phyloP scores from a whole-genome alignment of 2,113 vertebrate species.

The Callorhinus ursinus region DNA sequence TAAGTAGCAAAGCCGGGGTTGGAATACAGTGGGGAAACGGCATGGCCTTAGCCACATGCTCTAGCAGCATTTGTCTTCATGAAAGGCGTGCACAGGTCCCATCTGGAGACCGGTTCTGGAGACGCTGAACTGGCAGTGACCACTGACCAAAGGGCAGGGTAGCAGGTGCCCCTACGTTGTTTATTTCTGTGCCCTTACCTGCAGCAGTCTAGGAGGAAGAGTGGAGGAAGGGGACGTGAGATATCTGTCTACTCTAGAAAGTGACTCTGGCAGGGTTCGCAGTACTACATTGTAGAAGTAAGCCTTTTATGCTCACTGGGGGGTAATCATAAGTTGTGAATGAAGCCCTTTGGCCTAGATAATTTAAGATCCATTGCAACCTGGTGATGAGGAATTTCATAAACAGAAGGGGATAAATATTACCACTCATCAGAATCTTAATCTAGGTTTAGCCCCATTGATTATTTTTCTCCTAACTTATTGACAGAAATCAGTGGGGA shows the following conservation, averaged over 20 bases:
- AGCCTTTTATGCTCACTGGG: not conserved
- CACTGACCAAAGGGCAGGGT: not conserved
- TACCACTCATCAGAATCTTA: not conserved
- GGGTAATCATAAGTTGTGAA: not conserved
- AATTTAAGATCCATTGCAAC: not conserved
- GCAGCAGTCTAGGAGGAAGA: not conserved
- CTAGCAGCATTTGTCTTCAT: not conserved
- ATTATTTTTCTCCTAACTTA: conserved; percentile 18
- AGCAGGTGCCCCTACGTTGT: not conserved
- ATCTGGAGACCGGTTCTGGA: not conserved
- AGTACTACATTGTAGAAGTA: not conserved
- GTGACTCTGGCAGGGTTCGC: not conserved
- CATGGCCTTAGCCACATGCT: not conserved
- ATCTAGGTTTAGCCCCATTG: not conserved
- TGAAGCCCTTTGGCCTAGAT: not conserved
- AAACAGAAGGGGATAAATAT: not conserved
- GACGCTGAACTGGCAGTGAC: not conserved
- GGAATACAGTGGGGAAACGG: not conserved
- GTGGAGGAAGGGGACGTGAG: not conserved
- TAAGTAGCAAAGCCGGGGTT: not conserved
- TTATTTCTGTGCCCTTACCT: not conserved
- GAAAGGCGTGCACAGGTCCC: not conserved
- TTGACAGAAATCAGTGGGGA: not conserved
- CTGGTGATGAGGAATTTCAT: not conserved
- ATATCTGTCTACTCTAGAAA: not conserved